Evolutionary conservation across 2,888 invertebrate genomes (phyloP).

Genomic region (Sarcophaga rosellei): DNA sequence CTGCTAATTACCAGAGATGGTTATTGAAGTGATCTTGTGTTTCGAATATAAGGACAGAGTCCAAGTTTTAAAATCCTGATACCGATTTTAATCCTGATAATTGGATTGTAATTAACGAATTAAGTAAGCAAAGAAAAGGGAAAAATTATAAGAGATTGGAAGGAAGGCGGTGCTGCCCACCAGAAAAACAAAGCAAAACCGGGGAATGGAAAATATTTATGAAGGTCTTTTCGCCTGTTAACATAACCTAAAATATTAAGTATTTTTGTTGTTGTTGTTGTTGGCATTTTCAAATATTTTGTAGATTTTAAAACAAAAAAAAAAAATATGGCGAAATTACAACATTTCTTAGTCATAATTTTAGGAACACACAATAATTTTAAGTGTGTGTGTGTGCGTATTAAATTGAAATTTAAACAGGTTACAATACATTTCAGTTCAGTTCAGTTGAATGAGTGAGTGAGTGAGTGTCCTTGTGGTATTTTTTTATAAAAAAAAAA

Average conservation of each 20-base stretch:
- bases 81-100: too few relatives aligned
- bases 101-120: too few relatives aligned
- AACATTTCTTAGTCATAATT: constrained; percentile 35
- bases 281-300: neutral
- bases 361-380: constrained; percentile 8
- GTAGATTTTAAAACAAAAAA: too few relatives aligned
- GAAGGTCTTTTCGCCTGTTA: neutral
- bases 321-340: neutral
- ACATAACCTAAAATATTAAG: neutral
- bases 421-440: constrained; percentile 16
- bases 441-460: too few relatives aligned
- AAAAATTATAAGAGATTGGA: too few relatives aligned
- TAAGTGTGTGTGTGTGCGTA: neutral
- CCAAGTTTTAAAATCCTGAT: too few relatives aligned
- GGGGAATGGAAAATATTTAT: too few relatives aligned
- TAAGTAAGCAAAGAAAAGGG: too few relatives aligned
- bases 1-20: too few relatives aligned
- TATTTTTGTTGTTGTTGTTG: neutral
- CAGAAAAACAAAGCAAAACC: neutral
- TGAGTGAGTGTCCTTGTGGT: constrained; percentile 46
- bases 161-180: too few relatives aligned
- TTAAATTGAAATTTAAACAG: constrained; percentile 55
- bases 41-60: too few relatives aligned
- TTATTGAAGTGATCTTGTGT: too few relatives aligned
- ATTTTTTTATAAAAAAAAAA: constrained; percentile 4